Conservation (phyloP, 2,113 vertebrate genomes). For the Pluvialis apricaria region DNA sequence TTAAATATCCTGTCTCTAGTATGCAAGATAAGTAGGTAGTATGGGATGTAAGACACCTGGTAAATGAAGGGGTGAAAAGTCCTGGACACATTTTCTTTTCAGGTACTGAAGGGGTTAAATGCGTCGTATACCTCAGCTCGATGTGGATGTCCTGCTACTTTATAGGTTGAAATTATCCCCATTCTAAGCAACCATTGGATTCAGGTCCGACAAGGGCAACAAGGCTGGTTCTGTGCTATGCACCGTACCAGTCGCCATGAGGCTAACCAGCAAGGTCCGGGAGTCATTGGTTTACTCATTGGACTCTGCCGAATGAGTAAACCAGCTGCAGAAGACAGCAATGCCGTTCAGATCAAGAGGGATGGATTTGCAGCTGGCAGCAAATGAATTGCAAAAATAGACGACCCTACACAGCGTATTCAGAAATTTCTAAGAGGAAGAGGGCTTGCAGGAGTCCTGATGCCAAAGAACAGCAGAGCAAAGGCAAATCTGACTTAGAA, state of each 20-base stretch:
- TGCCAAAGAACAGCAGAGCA: not conserved
- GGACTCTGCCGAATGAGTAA: not conserved
- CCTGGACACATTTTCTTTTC: not conserved
- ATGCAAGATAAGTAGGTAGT: no score
- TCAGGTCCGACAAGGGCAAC: not conserved
- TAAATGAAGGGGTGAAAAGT: not conserved
- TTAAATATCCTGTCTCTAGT: not conserved
- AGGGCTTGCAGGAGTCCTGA: not conserved
- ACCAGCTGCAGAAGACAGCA: not conserved
- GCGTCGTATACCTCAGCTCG: not conserved
- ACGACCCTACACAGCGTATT: not conserved
- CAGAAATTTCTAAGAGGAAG: not conserved
- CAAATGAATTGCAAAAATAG: not conserved
- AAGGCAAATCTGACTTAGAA: not conserved
- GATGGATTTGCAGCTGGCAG: not conserved
- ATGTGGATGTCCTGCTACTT: not conserved
- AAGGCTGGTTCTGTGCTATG: not conserved
- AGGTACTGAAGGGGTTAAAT: not conserved
- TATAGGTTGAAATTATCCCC: not conserved
- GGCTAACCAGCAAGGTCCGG: not conserved
- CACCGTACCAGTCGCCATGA: rapidly evolving
- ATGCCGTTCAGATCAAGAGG: not conserved
- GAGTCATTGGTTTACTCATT: not conserved
- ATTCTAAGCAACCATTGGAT: not conserved
- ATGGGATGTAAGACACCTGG: not conserved